Conservation (phyloP, 2,113 vertebrate species). For the Pelmatolapia mariae region DNA sequence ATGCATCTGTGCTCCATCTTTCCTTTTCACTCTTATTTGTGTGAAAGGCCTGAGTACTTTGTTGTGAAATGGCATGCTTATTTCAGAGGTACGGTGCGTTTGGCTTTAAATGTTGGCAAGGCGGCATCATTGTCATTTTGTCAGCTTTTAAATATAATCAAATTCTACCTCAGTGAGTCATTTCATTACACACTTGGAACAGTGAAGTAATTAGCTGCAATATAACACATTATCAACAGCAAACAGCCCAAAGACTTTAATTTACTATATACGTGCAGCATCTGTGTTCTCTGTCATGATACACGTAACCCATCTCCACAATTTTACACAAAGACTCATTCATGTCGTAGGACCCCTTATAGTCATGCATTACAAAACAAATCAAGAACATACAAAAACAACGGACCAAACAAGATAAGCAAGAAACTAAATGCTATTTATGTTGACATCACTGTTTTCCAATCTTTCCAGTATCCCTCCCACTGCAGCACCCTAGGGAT, state of each 20-base stretch:
- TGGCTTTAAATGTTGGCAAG: constrained; percentile 37
- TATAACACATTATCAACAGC: constrained; percentile 15
- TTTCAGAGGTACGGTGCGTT: constrained; percentile 9
- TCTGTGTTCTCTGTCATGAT: neutral
- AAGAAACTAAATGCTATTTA: neutral
- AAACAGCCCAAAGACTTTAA: neutral
- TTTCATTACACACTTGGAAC: constrained; percentile 38
- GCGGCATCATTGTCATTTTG: constrained; percentile 26
- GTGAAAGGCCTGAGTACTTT: constrained; percentile 22
- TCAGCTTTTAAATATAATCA: constrained; percentile 60
- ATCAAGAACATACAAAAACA: neutral
- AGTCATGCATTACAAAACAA: neutral
- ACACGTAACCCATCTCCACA: neutral
- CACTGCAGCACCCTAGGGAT: constrained; percentile 34
- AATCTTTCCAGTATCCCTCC: constrained; percentile 37
- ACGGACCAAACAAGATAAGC: neutral
- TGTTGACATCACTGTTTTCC: constrained; percentile 46
- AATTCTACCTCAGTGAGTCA: constrained; percentile 53
- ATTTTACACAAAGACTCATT: neutral
- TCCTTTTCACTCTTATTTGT: constrained; percentile 14
- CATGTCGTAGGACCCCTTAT: neutral
- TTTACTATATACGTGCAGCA: neutral
- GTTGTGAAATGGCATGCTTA: neutral
- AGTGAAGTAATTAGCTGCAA: constrained; percentile 29
- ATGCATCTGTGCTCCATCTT: neutral